Evolutionary conservation across 2,888 invertebrate genomes (phyloP).

Genomic region (Cancer borealis): DNA sequence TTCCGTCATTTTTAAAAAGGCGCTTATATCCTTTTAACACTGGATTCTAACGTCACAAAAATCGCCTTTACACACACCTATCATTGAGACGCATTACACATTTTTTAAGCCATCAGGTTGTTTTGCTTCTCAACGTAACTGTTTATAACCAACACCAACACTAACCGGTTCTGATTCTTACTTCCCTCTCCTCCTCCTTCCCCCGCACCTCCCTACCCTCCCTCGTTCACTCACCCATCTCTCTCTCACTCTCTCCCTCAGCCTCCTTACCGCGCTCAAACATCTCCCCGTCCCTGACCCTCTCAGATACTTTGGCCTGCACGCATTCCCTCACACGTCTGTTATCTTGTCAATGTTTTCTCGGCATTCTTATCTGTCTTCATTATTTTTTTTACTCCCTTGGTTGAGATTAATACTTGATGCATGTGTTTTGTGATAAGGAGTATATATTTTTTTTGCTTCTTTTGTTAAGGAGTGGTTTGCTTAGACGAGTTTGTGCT

Average conservation of each 20-base stretch:
- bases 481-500: neutral
- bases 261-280: neutral
- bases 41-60: neutral
- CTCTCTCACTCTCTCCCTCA: neutral
- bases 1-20: neutral
- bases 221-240: neutral
- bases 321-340: neutral
- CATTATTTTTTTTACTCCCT: neutral
- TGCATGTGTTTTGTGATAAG: neutral
- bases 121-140: neutral
- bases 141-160: neutral
- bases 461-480: neutral
- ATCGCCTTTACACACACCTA: neutral
- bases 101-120: neutral
- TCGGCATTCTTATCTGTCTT: neutral
- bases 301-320: too few species aligned
- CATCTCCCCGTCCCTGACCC: too few species aligned
- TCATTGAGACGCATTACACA: neutral
- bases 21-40: neutral
- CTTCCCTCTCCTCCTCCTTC: neutral
- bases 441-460: neutral
- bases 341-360: neutral
- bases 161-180: neutral
- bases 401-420: neutral
- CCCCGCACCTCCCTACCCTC: neutral